Percentiles rank a stretch among this genome's conserved stretches.
Conservation (phyloP, 2,797 vertebrate genomes). For the Cryptoprocta ferox region DNA sequence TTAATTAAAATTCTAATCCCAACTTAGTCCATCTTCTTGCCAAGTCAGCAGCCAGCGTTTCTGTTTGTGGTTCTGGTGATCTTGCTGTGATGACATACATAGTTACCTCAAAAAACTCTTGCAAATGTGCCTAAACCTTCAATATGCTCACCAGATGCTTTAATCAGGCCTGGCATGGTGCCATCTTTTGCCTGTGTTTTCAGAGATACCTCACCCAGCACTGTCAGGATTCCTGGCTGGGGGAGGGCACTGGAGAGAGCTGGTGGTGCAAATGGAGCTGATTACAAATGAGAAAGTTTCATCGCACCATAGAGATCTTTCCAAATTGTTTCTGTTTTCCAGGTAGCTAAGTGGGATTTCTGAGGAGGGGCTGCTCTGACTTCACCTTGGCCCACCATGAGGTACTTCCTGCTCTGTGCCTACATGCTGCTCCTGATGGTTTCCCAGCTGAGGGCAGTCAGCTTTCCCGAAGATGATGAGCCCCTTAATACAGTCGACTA, state of each 20-base stretch:
- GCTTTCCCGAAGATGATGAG: conserved; percentile 96
- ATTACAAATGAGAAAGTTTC: conserved; percentile 20
- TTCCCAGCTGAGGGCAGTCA: conserved; percentile 90
- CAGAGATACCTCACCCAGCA: conserved; percentile 6
- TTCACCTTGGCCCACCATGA: conserved; percentile 89
- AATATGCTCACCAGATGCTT: conserved; percentile 68
- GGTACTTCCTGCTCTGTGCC: conserved; percentile 89
- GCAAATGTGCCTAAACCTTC: conserved; percentile 83
- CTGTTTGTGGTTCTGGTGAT: conserved; percentile 81
- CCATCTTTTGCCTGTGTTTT: conserved; percentile 12
- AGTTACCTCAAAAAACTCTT: conserved; percentile 78
- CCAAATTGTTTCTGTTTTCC: conserved; percentile 81
- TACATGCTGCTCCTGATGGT: conserved; percentile 88
- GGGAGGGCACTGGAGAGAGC: neutral
- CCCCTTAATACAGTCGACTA: conserved; percentile 94
- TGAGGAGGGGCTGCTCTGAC: conserved; percentile 86
- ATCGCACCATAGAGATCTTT: neutral
- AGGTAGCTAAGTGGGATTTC: conserved; percentile 90
- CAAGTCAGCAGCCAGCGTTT: conserved; percentile 87
- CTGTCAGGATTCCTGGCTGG: neutral
- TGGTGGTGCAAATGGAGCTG: neutral
- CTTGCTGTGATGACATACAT: conserved; percentile 81
- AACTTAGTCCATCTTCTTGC: conserved; percentile 87
- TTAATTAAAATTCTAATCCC: conserved; percentile 91
- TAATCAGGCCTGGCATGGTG: conserved; percentile 22